These are phyloP conservation scores for Scopus umbretta DNA, from an alignment of 2,113 vertebrate species.

Conservation along the genomic window DNA sequence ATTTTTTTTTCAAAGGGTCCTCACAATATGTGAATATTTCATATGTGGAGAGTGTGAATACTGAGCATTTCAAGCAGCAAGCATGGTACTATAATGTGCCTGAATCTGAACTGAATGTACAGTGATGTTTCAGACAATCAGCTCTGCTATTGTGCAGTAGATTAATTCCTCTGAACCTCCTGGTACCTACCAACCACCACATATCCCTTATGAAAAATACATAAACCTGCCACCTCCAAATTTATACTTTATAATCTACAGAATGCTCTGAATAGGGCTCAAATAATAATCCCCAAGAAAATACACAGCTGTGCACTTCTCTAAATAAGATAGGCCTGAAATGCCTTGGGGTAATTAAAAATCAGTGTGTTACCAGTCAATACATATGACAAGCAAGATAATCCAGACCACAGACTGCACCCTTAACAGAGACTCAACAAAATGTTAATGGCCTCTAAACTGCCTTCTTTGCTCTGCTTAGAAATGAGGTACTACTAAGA, in stretches of 20 bases:
- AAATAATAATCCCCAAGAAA: background rate
- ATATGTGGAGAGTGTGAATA: background rate
- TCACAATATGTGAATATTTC: background rate
- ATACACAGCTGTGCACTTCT: background rate
- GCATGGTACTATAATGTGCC: background rate
- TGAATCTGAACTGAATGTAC: background rate
- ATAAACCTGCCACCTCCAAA: background rate
- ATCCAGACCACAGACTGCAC: background rate
- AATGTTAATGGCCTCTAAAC: background rate
- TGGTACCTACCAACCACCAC: background rate
- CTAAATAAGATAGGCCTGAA: background rate
- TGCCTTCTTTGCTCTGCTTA: background rate
- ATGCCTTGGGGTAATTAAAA: conserved; percentile 30
- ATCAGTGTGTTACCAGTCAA: background rate
- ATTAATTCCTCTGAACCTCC: conserved; percentile 5
- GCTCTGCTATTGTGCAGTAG: background rate
- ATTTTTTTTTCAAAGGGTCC: background rate
- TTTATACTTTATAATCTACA: conserved; percentile 13
- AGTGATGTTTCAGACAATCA: background rate
- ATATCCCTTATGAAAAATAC: conserved; percentile 19
- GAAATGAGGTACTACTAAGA: background rate
- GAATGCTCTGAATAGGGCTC: background rate
- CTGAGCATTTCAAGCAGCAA: background rate
- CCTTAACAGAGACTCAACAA: background rate
- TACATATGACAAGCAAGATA: background rate